phyloP scores from a whole-genome alignment of 2,113 vertebrate genomes.

The Ailurus styani region DNA sequence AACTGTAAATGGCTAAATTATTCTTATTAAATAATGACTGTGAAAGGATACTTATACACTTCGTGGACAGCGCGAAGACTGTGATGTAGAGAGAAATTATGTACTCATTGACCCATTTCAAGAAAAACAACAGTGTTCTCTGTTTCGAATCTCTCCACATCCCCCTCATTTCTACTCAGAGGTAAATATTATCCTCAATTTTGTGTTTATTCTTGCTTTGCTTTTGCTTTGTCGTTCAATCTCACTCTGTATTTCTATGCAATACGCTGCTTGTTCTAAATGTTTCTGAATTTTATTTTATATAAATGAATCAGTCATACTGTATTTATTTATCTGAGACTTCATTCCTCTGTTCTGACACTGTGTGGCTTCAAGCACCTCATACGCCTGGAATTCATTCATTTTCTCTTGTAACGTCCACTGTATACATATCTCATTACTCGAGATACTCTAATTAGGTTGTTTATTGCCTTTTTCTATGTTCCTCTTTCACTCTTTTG shows the following conservation, averaged over 20 bases:
- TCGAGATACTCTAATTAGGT: background rate
- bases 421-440: background rate
- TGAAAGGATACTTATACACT: background rate
- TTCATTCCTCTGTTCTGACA: background rate
- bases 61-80: background rate
- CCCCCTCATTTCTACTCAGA: background rate
- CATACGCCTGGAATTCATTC: background rate
- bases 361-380: background rate
- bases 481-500: background rate
- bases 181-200: background rate
- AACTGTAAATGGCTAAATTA: background rate
- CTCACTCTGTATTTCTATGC: background rate
- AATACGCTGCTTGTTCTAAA: background rate
- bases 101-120: background rate
- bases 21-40: background rate
- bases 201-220: background rate
- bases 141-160: background rate
- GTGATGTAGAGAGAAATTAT: accelerated
- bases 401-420: background rate
- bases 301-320: background rate
- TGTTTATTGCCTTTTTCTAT: background rate
- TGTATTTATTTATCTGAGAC: background rate
- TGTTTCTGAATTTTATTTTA: background rate
- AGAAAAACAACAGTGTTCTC: background rate
- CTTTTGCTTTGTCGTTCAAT: background rate